Conservation (phyloP, 2,888 invertebrate species). For the Cabera pusaria region DNA sequence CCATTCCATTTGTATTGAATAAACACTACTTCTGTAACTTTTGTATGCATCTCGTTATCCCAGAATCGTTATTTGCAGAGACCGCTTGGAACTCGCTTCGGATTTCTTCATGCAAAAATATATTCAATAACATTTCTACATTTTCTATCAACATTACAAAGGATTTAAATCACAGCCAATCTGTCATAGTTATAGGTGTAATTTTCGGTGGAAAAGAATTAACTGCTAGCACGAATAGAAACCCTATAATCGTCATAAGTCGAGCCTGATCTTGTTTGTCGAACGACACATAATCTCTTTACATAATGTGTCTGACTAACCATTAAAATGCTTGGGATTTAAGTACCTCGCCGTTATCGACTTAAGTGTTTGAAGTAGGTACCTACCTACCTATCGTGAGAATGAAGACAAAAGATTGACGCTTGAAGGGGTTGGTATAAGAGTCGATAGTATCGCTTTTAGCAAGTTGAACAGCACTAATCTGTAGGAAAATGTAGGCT, state of each 20-base stretch:
- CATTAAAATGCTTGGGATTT: constrained; percentile 34
- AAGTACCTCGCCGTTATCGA: constrained; percentile 8
- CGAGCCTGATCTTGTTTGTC: constrained; percentile 50
- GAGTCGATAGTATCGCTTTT: neutral
- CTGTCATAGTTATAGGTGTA: constrained; percentile 1
- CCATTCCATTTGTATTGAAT: constrained; percentile 36
- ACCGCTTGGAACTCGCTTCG: constrained; percentile 41
- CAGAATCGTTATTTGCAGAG: constrained; percentile 55
- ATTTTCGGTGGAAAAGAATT: constrained; percentile 7
- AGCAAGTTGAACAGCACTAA: constrained; percentile 6
- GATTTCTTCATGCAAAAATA: constrained; percentile 32
- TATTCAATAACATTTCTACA: constrained; percentile 22
- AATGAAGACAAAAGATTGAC: constrained; percentile 12
- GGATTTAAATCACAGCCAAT: constrained; percentile 3
- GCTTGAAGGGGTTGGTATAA: constrained; percentile 2
- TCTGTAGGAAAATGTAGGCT: constrained; percentile 1
- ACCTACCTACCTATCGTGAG: constrained; percentile 4
- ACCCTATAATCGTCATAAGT: constrained; percentile 40
- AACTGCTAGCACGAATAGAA: constrained; percentile 30
- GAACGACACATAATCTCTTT: constrained; percentile 40
- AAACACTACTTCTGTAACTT: constrained; percentile 44
- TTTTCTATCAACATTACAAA: constrained; percentile 19
- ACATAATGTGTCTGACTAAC: constrained; percentile 39
- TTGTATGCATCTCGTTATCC: constrained; percentile 68
- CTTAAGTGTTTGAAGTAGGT: constrained; percentile 7